Base-by-base conservation (phyloP, 1,140 invertebrate species). In the Zaprionus gabonicus region DNA sequence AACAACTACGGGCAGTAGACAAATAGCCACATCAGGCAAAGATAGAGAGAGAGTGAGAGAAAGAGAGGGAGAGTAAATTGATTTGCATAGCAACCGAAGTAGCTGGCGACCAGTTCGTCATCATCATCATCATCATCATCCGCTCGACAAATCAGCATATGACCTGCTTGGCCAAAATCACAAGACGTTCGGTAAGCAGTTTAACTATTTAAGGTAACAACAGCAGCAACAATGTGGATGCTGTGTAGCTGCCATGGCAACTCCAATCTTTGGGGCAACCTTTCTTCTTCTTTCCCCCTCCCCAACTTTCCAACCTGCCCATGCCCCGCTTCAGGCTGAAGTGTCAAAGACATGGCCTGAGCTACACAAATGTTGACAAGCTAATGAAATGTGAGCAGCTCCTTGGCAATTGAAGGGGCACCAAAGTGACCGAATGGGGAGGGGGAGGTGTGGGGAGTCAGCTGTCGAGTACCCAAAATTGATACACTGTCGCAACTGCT, bases 311-410 rank as follows among this genome's bases (percentile, higher is more conserved):
- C n/a, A 12, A 6, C n/a, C 31, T 10, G 31, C 56, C 49, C 49
- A 36, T n/a, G 6, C n/a, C 34, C 49, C 51, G 81, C 85, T 81
- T 64, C 79, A 72, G 85, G 85, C 85, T 73, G 70, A 88, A 84
- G 85, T 88, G 85, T 85, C 85, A 88, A 88, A 88, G 85, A 88
- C 81, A 90, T 82, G 78, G 63, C 71, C 59, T 56, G 44, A 70
- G 67, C 83, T 77, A 86, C 77, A 83, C 77, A 90, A 90, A 88
- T 88, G 85, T 85, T 88, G 85, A 88, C 85, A 88, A 82, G 85
- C 85, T 88, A 88, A 88, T 88, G 85, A 88, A 88, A 88, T 90
- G 81, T 85, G 85, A 88, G 85, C 81, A 78, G 76, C 59, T 70
- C 59, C 71, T 71, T 76, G 56, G 55, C 73, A 65, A 76, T 76